A percentile compares a stretch with the other conserved stretches of the same genome.
phyloP scores from a whole-genome alignment of 2,888 invertebrate species.

The Brachycybe producta region DNA sequence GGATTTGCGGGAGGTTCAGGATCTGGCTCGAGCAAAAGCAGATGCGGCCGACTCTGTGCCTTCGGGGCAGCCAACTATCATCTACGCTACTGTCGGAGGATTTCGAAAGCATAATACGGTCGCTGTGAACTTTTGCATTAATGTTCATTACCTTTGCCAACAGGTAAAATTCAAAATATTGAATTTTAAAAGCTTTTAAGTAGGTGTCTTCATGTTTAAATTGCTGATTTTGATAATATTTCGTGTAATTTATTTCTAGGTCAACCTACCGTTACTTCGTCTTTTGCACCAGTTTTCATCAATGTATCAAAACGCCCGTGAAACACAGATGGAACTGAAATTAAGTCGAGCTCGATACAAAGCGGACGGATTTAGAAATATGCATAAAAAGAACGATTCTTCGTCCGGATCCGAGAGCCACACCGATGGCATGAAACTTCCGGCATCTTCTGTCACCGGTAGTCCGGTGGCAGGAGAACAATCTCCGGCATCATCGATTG shows the following conservation, averaged over 20 bases:
- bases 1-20: constrained; percentile 76
- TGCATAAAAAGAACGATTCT: constrained; percentile 19
- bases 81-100: constrained; percentile 19
- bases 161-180: constrained; percentile 45
- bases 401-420: constrained; percentile 20
- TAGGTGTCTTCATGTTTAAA: background rate
- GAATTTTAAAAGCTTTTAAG: background rate
- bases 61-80: constrained; percentile 59
- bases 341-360: constrained; percentile 34
- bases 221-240: constrained; percentile 12
- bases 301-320: constrained; percentile 94
- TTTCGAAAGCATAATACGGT: constrained; percentile 54
- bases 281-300: constrained; percentile 90
- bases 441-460: background rate
- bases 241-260: constrained; percentile 34
- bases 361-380: constrained; percentile 24
- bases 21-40: constrained; percentile 44
- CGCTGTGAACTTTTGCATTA: constrained; percentile 75
- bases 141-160: constrained; percentile 79
- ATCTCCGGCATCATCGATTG: constrained; percentile 5
- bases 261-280: constrained; percentile 87
- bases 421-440: constrained; percentile 8
- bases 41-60: constrained; percentile 32
- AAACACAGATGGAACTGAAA: constrained; percentile 78
- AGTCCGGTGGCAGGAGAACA: constrained; percentile 9